phyloP scores from a whole-genome alignment of 2,797 vertebrate genomes.

The Odontamblyopus rebecca region DNA sequence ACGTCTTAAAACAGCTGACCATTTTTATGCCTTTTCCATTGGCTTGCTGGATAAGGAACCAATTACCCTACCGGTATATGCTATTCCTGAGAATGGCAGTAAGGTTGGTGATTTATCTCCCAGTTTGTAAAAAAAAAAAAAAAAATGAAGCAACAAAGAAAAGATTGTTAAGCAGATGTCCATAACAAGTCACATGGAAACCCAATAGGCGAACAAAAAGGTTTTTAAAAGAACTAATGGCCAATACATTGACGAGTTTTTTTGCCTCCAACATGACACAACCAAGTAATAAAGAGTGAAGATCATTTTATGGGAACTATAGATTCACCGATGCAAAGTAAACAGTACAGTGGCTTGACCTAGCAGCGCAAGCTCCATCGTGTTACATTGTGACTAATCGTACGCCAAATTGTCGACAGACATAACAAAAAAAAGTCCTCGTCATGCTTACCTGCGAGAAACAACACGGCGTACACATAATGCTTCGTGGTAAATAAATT shows the following conservation, averaged over 20 bases:
- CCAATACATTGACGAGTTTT: neutral
- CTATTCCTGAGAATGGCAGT: neutral
- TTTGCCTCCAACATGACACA: neutral
- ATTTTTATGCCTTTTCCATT: neutral
- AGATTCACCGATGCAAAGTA: neutral
- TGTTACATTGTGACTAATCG: neutral
- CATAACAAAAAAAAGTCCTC: slow-evolving; percentile 5
- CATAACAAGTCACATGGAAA: neutral
- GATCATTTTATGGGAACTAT: neutral
- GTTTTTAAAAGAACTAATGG: neutral
- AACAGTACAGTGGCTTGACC: slow-evolving; percentile 21
- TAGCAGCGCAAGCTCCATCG: neutral
- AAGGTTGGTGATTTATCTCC: neutral
- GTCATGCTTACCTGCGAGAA: slow-evolving; percentile 75
- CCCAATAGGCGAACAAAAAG: neutral
- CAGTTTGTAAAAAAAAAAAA: neutral
- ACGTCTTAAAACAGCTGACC: neutral
- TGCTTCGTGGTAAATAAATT: slow-evolving; percentile 6
- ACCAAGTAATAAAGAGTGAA: neutral
- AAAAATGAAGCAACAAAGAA: neutral
- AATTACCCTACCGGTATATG: neutral
- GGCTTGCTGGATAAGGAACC: neutral
- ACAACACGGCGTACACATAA: slow-evolving; percentile 77
- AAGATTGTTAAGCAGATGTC: neutral
- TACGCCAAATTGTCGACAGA: slow-evolving; percentile 4